Percentiles rank a stretch among this genome's conserved stretches.
phyloP scores from a whole-genome alignment of 1,140 invertebrate species.

The Melanaphis sacchari region DNA sequence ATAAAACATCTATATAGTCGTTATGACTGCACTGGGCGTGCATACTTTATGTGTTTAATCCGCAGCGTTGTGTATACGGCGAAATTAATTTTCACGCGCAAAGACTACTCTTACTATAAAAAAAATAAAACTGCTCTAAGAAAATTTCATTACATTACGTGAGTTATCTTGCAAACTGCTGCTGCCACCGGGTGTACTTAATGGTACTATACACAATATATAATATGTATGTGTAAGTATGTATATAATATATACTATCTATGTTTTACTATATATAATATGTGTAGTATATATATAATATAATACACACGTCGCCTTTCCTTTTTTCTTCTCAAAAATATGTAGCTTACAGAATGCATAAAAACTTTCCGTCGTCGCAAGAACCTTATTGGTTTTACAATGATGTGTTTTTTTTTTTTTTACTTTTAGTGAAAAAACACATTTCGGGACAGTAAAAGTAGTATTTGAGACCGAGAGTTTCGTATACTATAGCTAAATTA shows the following conservation, averaged over 20 bases:
- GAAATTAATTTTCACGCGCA: constrained; percentile 38
- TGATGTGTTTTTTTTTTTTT: constrained; percentile 15
- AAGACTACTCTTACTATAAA: not conserved
- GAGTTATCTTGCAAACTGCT: constrained; percentile 35
- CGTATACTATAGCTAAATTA: not conserved
- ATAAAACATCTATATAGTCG: not conserved
- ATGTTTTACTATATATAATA: not conserved
- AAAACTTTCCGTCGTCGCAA: not conserved
- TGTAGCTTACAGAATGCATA: constrained; percentile 12
- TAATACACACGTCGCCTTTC: constrained; percentile 12
- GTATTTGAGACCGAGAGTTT: not conserved
- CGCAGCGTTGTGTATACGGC: not conserved
- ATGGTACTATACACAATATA: constrained; percentile 28
- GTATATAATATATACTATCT: constrained; percentile 8
- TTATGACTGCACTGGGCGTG: not conserved
- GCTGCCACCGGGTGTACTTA: constrained; percentile 30
- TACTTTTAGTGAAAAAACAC: not conserved
- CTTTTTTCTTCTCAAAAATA: constrained; percentile 15
- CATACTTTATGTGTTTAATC: not conserved
- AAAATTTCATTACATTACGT: constrained; percentile 34
- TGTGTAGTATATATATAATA: constrained; percentile 25
- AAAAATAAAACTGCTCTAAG: constrained; percentile 1
- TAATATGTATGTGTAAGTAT: not conserved
- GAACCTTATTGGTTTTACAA: constrained; percentile 3
- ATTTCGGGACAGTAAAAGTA: not conserved